Evolutionary conservation across 2,113 vertebrate genomes (phyloP).

Genomic region (Acrocephalus arundinaceus): DNA sequence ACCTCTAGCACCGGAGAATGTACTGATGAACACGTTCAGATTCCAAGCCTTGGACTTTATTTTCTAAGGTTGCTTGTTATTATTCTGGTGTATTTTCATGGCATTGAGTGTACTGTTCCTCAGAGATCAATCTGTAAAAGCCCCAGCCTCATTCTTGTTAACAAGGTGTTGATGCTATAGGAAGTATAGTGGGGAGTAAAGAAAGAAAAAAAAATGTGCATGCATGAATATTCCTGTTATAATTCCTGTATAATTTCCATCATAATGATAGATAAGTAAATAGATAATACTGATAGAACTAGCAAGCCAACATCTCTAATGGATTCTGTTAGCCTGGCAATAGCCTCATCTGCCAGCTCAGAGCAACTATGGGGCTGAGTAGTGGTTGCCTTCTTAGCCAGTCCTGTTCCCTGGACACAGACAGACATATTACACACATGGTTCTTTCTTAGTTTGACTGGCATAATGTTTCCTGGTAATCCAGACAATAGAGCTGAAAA

Average conservation of each 20-base stretch:
- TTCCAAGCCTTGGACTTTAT: not conserved
- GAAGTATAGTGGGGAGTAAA: not conserved
- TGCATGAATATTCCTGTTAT: not conserved
- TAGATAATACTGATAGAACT: not conserved
- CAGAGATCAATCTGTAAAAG: not conserved
- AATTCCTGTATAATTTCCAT: not conserved
- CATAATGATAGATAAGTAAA: not conserved
- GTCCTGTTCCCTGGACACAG: not conserved
- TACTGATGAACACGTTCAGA: not conserved
- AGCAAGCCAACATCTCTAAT: not conserved
- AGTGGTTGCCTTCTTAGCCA: not conserved
- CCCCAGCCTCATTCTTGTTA: not conserved
- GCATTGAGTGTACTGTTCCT: not conserved
- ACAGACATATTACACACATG: not conserved
- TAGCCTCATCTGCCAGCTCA: not conserved
- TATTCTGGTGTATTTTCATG: not conserved
- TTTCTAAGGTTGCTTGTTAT: not conserved
- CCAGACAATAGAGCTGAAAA: not conserved
- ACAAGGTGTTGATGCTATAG: not conserved
- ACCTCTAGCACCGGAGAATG: not conserved
- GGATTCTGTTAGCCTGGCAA: not conserved
- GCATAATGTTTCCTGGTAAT: not conserved
- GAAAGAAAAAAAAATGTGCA: not conserved
- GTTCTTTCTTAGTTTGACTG: not conserved
- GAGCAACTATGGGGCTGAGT: not conserved